phyloP scores from a whole-genome alignment of 2,888 invertebrate species.

The Siphlonurus alternatus region DNA sequence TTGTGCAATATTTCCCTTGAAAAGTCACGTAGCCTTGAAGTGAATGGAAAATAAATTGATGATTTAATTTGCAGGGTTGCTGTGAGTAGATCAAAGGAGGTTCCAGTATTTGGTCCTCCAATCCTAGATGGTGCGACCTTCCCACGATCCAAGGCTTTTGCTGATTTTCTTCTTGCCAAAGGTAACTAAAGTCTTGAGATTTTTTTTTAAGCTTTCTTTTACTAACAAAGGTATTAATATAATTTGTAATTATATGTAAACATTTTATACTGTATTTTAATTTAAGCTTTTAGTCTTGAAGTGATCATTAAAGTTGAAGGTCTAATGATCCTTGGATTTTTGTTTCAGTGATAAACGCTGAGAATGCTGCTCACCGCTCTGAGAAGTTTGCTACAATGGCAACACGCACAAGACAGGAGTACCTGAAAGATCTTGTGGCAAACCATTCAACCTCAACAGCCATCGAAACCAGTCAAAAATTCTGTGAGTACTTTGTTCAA shows the following conservation, averaged over 20 bases:
- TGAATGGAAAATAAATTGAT: neutral
- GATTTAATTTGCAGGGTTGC: constrained; percentile 26
- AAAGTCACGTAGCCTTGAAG: neutral
- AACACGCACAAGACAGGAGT: constrained; percentile 85
- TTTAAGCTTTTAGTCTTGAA: neutral
- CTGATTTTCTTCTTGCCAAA: constrained; percentile 89
- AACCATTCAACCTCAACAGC: constrained; percentile 67
- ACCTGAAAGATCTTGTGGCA: constrained; percentile 78
- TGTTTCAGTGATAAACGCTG: constrained; percentile 70
- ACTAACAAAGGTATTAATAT: neutral
- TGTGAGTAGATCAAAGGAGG: constrained; percentile 71
- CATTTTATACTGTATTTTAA: neutral
- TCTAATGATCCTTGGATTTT: constrained; percentile 11
- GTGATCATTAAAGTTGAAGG: neutral
- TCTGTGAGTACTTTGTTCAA: constrained; percentile 43
- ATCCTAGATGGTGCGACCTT: constrained; percentile 75
- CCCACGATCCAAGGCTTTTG: constrained; percentile 78
- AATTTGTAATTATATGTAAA: neutral
- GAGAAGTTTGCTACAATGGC: constrained; percentile 97
- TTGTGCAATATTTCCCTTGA: neutral
- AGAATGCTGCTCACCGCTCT: constrained; percentile 89
- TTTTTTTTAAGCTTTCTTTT: neutral
- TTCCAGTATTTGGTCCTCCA: constrained; percentile 92
- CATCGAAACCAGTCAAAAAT: constrained; percentile 71
- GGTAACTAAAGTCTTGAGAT: constrained; percentile 27